Conservation (phyloP, 2,888 invertebrate species). For the Drosophila robusta region DNA sequence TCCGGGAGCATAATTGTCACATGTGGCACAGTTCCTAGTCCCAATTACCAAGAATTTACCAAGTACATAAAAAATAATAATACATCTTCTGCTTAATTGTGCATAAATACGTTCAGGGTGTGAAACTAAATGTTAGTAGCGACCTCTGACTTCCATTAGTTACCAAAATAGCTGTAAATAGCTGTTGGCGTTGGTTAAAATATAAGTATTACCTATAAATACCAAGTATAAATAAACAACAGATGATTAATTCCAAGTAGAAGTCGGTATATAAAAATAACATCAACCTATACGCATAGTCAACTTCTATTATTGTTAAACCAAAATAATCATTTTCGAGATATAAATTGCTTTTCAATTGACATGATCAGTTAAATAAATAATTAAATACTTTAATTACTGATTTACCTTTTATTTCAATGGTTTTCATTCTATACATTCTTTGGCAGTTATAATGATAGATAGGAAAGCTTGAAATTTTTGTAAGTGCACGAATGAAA, state of each 20-base stretch:
- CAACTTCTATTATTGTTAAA: no score
- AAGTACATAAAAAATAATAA: slow-evolving; percentile 43
- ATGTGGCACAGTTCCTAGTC: slow-evolving; percentile 27
- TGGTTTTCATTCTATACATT: not conserved
- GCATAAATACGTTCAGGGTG: slow-evolving; percentile 47
- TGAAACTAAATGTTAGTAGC: slow-evolving; percentile 8
- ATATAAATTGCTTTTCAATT: no score
- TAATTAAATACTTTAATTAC: no score
- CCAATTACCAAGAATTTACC: slow-evolving; percentile 11
- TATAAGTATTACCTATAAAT: not conserved
- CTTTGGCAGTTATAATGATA: no score
- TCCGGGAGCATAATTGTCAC: slow-evolving; percentile 67
- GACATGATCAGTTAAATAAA: no score
- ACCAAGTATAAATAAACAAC: not conserved
- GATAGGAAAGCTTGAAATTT: no score
- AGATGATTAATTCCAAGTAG: not conserved
- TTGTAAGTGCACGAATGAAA: no score
- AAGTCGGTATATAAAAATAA: not conserved
- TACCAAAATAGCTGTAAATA: not conserved
- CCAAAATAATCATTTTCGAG: not conserved
- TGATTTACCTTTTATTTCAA: not conserved
- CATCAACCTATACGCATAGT: no score
- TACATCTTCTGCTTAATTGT: slow-evolving; percentile 69
- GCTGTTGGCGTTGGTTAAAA: not conserved
- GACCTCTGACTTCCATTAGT: slow-evolving; percentile 15